Conservation (phyloP, 1,140 invertebrate genomes). For the Drosophila quadrilineata region DNA sequence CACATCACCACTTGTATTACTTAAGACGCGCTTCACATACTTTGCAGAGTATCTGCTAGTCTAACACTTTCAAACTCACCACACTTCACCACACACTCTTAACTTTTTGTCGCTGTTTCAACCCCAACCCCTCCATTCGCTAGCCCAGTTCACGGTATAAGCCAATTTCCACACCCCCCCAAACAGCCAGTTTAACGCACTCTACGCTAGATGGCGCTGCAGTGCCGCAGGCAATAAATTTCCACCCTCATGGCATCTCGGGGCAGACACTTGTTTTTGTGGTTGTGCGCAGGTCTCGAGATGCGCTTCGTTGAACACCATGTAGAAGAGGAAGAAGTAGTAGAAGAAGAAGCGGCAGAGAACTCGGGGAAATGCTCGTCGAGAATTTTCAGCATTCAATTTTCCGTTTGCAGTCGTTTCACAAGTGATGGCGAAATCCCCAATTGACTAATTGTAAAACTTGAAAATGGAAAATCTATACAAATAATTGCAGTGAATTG, state of each 20-base stretch:
- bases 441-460: conserved; percentile 3
- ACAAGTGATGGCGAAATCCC: conserved; percentile 58
- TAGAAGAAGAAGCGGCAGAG: too few relatives aligned
- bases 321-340: too few relatives aligned
- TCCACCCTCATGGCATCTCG: conserved; percentile 40
- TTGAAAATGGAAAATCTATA: too few relatives aligned
- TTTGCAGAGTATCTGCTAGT: not conserved
- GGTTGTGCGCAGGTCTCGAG: conserved; percentile 55
- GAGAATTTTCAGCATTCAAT: conserved; percentile 67
- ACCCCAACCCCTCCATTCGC: not conserved
- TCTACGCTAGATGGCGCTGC: conserved; percentile 47
- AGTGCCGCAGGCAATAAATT: too few relatives aligned
- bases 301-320: too few relatives aligned
- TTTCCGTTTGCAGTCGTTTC: conserved; percentile 56
- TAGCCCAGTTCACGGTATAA: conserved; percentile 9
- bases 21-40: not conserved
- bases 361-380: conserved; percentile 23
- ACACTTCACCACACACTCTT: not conserved
- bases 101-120: not conserved
- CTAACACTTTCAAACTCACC: not conserved
- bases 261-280: conserved; percentile 59
- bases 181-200: not conserved
- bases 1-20: not conserved
- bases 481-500: too few relatives aligned
- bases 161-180: conserved; percentile 3